Conservation (phyloP, 2,113 vertebrate species). For the Tenrec ecaudatus region DNA sequence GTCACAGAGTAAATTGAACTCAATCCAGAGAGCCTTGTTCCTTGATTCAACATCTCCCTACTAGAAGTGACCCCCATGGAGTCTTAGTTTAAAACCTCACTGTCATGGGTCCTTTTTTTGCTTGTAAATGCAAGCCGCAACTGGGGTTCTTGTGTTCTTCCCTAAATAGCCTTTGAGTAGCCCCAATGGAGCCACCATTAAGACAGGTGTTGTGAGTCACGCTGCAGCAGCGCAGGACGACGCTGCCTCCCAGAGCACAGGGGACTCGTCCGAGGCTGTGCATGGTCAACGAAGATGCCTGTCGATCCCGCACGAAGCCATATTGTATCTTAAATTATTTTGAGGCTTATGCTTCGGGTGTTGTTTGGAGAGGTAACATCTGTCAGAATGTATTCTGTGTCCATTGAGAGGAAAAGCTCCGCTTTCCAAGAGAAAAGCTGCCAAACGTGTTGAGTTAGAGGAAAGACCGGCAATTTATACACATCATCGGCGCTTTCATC, state of each 20-base stretch:
- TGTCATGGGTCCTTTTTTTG: not conserved
- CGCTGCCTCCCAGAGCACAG: not conserved
- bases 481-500: not conserved
- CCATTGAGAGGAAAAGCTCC: not conserved
- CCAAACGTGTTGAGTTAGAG: not conserved
- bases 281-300: not conserved
- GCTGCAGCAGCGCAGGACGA: too few species aligned
- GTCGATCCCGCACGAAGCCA: not conserved
- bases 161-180: not conserved
- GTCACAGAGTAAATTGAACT: not conserved
- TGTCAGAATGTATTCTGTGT: conserved; percentile 8
- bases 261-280: not conserved
- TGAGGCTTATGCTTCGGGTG: not conserved
- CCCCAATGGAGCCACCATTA: not conserved
- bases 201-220: not conserved
- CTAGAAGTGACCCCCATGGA: not conserved
- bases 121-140: not conserved
- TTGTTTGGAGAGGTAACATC: conserved; percentile 33
- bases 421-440: not conserved
- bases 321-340: conserved; percentile 25
- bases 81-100: not conserved
- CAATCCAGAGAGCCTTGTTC: not conserved
- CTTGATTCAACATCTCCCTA: not conserved
- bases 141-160: not conserved
- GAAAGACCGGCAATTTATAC: not conserved